Conservation (phyloP, 2,113 vertebrate genomes). For the Thryonomys swinderianus region DNA sequence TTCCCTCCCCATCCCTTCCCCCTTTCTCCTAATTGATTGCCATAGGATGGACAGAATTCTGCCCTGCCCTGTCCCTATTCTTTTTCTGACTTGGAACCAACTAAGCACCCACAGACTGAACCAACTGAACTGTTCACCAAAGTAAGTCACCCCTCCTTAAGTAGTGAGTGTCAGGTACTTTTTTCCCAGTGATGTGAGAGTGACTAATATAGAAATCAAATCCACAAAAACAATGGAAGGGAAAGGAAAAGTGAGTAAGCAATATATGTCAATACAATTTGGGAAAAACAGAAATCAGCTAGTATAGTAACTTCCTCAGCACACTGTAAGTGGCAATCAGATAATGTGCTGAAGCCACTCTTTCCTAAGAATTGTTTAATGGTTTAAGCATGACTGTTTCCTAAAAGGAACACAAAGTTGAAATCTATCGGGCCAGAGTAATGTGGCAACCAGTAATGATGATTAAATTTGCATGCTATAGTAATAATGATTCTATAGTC, state of each 20-base stretch:
- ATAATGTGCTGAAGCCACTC: neutral
- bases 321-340: neutral
- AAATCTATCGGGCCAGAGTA: neutral
- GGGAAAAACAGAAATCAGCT: neutral
- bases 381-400: too few relatives aligned
- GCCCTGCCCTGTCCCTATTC: too few relatives aligned
- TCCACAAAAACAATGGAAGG: neutral
- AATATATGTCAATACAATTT: neutral
- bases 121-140: neutral
- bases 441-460: neutral
- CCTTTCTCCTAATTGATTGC: neutral
- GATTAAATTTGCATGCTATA: neutral
- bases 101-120: neutral
- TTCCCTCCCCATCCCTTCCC: accelerated
- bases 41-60: neutral
- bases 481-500: neutral
- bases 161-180: neutral
- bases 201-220: neutral
- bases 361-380: neutral
- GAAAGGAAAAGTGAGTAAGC: neutral
- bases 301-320: neutral
- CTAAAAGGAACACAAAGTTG: neutral
- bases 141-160: neutral
- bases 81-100: neutral
- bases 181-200: neutral